These are phyloP conservation scores for Aulostomus chinensis DNA, from an alignment of 2,797 vertebrate genomes.

Conservation along the genomic window DNA sequence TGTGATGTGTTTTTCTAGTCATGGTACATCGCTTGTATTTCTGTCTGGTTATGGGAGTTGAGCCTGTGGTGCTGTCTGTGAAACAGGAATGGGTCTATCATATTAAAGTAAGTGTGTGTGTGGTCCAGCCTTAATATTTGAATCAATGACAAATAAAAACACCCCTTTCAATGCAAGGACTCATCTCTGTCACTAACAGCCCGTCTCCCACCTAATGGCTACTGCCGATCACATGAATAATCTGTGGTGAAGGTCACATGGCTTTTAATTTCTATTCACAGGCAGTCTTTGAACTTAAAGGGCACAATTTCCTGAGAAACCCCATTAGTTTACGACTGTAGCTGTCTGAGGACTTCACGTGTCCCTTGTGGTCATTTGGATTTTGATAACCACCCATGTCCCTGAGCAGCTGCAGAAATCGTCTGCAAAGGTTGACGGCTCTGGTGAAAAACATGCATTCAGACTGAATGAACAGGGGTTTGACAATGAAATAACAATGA, in stretches of 20 bases:
- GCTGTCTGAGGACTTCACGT: conserved; percentile 5
- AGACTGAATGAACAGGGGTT: too few species aligned
- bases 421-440: too few species aligned
- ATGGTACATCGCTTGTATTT: conserved; percentile 31
- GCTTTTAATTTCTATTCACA: conserved; percentile 1
- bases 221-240: conserved; percentile 4
- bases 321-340: not conserved
- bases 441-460: too few species aligned
- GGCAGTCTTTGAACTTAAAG: conserved; percentile 8
- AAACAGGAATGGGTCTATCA: not conserved
- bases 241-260: not conserved
- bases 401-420: too few species aligned
- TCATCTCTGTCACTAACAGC: not conserved
- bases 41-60: conserved; percentile 2
- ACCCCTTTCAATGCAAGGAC: not conserved
- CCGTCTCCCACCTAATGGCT: not conserved
- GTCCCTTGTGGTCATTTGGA: not conserved
- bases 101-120: not conserved
- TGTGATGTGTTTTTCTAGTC: conserved; percentile 24
- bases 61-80: not conserved
- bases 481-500: too few species aligned
- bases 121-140: not conserved
- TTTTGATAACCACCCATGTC: not conserved
- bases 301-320: not conserved
- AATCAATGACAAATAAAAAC: not conserved